A percentile compares a stretch with the other conserved stretches of the same genome.
phyloP scores from a whole-genome alignment of 2,113 vertebrate genomes.

The Egretta garzetta region DNA sequence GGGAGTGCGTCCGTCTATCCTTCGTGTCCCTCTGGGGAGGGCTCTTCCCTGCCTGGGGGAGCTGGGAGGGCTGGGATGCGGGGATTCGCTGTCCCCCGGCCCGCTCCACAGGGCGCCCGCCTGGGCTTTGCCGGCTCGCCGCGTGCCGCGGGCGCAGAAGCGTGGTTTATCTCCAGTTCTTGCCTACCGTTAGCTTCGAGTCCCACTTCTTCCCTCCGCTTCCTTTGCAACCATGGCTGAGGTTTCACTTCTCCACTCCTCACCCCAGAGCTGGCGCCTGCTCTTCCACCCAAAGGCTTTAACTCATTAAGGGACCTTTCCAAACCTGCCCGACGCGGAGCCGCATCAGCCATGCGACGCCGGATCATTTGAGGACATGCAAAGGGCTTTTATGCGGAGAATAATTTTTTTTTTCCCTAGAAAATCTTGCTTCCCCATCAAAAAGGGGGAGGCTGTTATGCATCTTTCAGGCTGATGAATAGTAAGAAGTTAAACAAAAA shows the following conservation, averaged over 20 bases:
- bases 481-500: not conserved
- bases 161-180: not conserved
- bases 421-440: not conserved
- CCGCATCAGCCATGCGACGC: rapidly evolving
- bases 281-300: not conserved
- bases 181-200: not conserved
- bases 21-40: too few species aligned
- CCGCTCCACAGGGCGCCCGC: not conserved
- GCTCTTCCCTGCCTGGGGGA: not conserved
- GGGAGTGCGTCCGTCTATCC: rapidly evolving
- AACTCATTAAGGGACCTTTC: not conserved
- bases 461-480: not conserved
- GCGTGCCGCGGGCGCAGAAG: rapidly evolving
- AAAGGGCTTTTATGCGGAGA: not conserved
- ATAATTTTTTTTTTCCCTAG: not conserved
- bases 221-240: not conserved
- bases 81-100: not conserved
- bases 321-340: rapidly evolving
- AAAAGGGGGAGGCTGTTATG: not conserved
- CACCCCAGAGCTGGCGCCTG: not conserved
- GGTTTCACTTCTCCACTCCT: not conserved
- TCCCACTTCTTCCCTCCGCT: not conserved
- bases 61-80: not conserved
- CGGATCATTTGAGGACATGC: rapidly evolving
- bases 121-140: not conserved